Conservation (phyloP, 1,140 invertebrate species). For the Callitettix versicolor region DNA sequence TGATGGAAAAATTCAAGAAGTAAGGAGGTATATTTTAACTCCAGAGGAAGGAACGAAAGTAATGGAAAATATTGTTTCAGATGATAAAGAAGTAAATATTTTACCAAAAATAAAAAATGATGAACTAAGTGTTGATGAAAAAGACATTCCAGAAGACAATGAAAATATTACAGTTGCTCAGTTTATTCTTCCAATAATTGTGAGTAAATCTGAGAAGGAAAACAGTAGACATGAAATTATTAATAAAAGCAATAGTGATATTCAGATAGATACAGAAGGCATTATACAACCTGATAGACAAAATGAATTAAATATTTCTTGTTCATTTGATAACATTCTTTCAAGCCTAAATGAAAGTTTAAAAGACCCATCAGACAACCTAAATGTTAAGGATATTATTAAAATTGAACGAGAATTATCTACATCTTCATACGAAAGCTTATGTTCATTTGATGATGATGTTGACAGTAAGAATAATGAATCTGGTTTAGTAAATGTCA, state of each 20-base stretch:
- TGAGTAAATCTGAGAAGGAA: too few relatives aligned
- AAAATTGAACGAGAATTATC: too few relatives aligned
- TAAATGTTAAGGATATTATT: too few relatives aligned
- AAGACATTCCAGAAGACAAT: conserved; percentile 21
- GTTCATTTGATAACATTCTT: too few relatives aligned
- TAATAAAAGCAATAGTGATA: too few relatives aligned
- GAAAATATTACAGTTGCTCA: neutral
- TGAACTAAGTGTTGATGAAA: conserved; percentile 22
- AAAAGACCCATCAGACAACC: too few relatives aligned
- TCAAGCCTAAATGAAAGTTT: too few relatives aligned
- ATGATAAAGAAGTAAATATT: neutral
- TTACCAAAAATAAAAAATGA: conserved; percentile 20
- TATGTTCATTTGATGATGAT: neutral
- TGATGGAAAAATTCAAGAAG: neutral
- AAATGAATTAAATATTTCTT: too few relatives aligned
- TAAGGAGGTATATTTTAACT: neutral
- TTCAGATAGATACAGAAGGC: too few relatives aligned
- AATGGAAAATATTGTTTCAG: conserved; percentile 16
- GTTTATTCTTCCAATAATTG: too few relatives aligned
- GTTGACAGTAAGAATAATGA: neutral
- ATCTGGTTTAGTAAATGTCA: neutral
- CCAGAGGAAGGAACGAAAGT: conserved; percentile 21
- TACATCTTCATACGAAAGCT: neutral
- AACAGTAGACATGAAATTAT: too few relatives aligned
- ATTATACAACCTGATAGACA: too few relatives aligned